Percentiles rank a stretch among this genome's conserved stretches.
These are phyloP conservation scores for Myotis planiceps DNA, from an alignment of 2,797 vertebrate genomes.

Conservation along the genomic window DNA sequence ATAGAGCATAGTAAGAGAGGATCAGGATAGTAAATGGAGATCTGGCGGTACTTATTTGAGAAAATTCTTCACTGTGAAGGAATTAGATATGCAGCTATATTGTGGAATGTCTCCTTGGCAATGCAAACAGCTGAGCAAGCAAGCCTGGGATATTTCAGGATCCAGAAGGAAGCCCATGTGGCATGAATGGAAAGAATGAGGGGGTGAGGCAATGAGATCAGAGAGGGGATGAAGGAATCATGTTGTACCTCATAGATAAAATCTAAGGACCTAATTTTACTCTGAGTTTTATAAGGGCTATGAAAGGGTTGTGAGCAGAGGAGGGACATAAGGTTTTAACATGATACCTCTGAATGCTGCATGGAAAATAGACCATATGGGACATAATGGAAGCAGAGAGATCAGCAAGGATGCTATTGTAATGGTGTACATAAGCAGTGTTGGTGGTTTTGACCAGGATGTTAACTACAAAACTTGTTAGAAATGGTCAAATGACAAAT, in stretches of 20 bases:
- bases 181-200: not conserved
- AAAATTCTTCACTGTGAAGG: not conserved
- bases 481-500: not conserved
- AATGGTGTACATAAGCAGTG: not conserved
- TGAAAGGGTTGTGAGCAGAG: not conserved
- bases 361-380: not conserved
- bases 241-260: not conserved
- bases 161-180: not conserved
- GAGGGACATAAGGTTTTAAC: not conserved
- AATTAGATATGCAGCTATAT: not conserved
- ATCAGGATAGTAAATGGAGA: not conserved
- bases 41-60: not conserved
- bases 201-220: not conserved
- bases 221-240: not conserved
- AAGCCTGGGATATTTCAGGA: not conserved
- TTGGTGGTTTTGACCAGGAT: not conserved
- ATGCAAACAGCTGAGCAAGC: not conserved
- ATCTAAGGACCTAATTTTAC: not conserved
- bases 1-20: not conserved
- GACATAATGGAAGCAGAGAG: not conserved
- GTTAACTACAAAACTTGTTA: not conserved
- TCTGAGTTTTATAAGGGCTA: not conserved
- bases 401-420: not conserved
- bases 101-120: not conserved
- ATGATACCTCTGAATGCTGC: not conserved